A percentile compares a stretch with the other conserved stretches of the same genome.
These are phyloP conservation scores for Terebella lapidaria DNA, from an alignment of 2,888 invertebrate genomes.

Conservation along the genomic window DNA sequence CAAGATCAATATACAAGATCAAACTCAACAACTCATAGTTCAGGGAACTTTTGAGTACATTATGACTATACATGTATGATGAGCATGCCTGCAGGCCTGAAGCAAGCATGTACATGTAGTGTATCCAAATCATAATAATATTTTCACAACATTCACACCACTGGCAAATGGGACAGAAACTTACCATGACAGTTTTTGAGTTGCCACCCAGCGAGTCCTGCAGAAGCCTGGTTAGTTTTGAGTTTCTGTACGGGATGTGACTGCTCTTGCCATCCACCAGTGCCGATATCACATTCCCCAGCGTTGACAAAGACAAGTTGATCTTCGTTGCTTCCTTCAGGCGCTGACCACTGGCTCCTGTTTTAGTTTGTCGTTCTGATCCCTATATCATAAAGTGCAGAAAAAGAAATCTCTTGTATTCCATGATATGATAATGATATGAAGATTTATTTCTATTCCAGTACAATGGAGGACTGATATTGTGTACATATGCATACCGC, in stretches of 20 bases:
- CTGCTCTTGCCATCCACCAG: conserved; percentile 94
- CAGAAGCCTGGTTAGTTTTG: conserved; percentile 77
- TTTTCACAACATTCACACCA: no score
- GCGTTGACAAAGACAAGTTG: conserved; percentile 90
- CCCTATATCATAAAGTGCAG: conserved; percentile 67
- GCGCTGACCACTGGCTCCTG: conserved; percentile 87
- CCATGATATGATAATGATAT: neutral
- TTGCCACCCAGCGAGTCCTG: conserved; percentile 97
- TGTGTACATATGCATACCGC: conserved; percentile 65
- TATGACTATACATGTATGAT: no score
- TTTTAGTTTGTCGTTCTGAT: conserved; percentile 94
- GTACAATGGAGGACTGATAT: no score
- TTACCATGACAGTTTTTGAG: conserved; percentile 58
- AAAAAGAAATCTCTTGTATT: neutral
- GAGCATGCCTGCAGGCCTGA: no score
- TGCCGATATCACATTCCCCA: conserved; percentile 97
- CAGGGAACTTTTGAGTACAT: no score
- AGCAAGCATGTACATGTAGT: no score
- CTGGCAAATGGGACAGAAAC: no score
- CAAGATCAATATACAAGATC: no score
- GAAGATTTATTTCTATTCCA: no score
- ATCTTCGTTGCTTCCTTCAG: conserved; percentile 97
- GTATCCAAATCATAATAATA: no score
- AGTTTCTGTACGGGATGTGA: conserved; percentile 97
- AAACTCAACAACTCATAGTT: no score